Conservation (phyloP, 2,113 vertebrate genomes). For the Polypterus senegalus region DNA sequence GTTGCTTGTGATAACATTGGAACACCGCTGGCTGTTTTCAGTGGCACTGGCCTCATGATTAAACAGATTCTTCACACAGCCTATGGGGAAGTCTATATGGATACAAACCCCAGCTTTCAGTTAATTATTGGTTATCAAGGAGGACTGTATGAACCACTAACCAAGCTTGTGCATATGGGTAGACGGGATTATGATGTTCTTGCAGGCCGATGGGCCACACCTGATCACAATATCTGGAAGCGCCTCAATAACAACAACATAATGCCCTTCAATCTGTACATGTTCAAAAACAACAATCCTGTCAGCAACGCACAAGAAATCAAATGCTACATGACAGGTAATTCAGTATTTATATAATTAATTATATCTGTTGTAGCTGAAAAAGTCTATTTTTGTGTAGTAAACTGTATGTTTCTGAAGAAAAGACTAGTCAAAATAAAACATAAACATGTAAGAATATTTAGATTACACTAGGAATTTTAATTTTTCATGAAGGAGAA, state of each 20-base stretch:
- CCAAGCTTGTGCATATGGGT: constrained; percentile 88
- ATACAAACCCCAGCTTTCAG: constrained; percentile 90
- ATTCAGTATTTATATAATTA: constrained; percentile 10
- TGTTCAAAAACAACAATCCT: constrained; percentile 98
- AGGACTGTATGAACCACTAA: constrained; percentile 88
- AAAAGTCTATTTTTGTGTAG: background rate
- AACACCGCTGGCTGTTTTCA: constrained; percentile 90
- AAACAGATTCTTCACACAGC: constrained; percentile 90
- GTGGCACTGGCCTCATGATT: constrained; percentile 87
- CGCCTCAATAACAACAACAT: constrained; percentile 70
- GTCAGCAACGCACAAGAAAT: constrained; percentile 89
- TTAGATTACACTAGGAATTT: too few species aligned
- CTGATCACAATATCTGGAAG: constrained; percentile 83
- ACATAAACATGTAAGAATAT: too few species aligned
- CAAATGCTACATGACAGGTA: constrained; percentile 98
- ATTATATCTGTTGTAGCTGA: background rate
- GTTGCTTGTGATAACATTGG: constrained; percentile 94
- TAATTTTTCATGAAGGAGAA: too few species aligned
- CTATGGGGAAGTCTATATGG: constrained; percentile 91
- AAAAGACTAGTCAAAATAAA: too few species aligned
- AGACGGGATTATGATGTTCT: constrained; percentile 86
- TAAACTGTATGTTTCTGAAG: too few species aligned
- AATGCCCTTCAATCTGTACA: constrained; percentile 92
- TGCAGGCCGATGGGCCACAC: constrained; percentile 89
- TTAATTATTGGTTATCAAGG: constrained; percentile 87